These are phyloP conservation scores for Labrus mixtus DNA, from an alignment of 2,113 vertebrate genomes.

Conservation along the genomic window DNA sequence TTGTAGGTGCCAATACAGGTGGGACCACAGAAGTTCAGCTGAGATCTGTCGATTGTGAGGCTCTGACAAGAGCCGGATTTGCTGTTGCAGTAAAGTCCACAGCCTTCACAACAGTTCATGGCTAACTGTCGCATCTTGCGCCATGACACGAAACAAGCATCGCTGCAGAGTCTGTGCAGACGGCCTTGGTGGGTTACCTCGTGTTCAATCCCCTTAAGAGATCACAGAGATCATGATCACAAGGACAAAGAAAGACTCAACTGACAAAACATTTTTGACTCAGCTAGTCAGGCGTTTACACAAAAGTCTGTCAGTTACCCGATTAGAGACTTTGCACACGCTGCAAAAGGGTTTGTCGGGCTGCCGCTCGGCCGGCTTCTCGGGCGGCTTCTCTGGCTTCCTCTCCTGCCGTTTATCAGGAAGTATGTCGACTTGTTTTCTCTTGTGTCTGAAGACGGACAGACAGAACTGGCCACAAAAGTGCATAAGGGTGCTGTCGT, in stretches of 20 bases:
- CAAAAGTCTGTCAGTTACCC: slow-evolving; percentile 81
- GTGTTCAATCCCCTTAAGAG: slow-evolving; percentile 87
- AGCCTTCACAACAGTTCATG: slow-evolving; percentile 98
- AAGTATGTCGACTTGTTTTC: slow-evolving; percentile 44
- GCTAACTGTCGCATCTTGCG: slow-evolving; percentile 93
- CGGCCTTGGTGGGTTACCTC: slow-evolving; percentile 96
- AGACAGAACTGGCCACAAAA: slow-evolving; percentile 97
- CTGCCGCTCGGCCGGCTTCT: slow-evolving; percentile 75
- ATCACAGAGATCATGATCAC: neutral
- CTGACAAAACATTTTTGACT: neutral
- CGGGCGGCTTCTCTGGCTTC: slow-evolving; percentile 81
- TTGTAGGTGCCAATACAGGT: slow-evolving; percentile 90
- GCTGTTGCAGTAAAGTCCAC: slow-evolving; percentile 93
- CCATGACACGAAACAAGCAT: slow-evolving; percentile 93
- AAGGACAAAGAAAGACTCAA: slow-evolving; percentile 2
- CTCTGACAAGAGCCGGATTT: slow-evolving; percentile 89
- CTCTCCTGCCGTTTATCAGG: slow-evolving; percentile 82
- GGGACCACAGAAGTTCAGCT: slow-evolving; percentile 94
- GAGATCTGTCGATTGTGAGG: slow-evolving; percentile 89
- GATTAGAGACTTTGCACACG: slow-evolving; percentile 91
- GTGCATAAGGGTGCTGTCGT: slow-evolving; percentile 88
- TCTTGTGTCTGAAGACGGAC: slow-evolving; percentile 89
- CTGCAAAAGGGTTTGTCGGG: slow-evolving; percentile 90
- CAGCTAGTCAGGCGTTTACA: neutral
- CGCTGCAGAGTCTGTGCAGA: slow-evolving; percentile 94